A percentile compares a stretch with the other conserved stretches of the same genome.
These are phyloP conservation scores for Zaprionus taronus DNA, from an alignment of 1,140 invertebrate genomes.

Conservation along the genomic window DNA sequence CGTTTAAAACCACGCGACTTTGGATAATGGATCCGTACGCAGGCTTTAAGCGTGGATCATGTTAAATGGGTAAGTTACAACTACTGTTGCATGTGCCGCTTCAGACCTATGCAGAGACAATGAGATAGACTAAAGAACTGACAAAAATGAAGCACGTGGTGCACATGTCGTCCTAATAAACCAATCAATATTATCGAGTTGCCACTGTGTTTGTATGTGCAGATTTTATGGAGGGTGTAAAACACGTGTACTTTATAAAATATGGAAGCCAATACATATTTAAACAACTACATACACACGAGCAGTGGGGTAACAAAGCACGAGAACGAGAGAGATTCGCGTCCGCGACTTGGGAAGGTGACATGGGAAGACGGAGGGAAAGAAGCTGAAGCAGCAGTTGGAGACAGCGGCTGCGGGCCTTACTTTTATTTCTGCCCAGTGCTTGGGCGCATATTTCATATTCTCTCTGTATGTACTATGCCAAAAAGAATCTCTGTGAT, in stretches of 20 bases:
- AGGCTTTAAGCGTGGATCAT: slow-evolving; percentile 64
- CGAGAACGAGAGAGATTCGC: slow-evolving; percentile 1
- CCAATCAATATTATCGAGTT: slow-evolving; percentile 76
- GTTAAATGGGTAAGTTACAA: slow-evolving; percentile 72
- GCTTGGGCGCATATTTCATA: slow-evolving; percentile 39
- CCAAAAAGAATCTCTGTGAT: slow-evolving; percentile 23
- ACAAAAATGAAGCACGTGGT: slow-evolving; percentile 18
- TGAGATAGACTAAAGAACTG: slow-evolving; percentile 1
- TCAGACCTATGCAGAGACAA: slow-evolving; percentile 34
- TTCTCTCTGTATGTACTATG: slow-evolving; percentile 6
- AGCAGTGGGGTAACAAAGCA: neutral
- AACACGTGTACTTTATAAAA: slow-evolving; percentile 77
- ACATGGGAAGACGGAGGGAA: neutral
- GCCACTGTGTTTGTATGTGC: slow-evolving; percentile 14
- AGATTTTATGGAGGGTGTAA: slow-evolving; percentile 45
- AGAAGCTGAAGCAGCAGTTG: neutral
- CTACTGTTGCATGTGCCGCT: neutral
- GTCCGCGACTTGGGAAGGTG: slow-evolving; percentile 10
- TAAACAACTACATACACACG: slow-evolving; percentile 41
- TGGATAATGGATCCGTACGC: slow-evolving; percentile 44
- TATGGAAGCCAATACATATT: slow-evolving; percentile 76
- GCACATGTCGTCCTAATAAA: slow-evolving; percentile 22
- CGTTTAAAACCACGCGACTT: slow-evolving; percentile 46
- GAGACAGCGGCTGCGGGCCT: slow-evolving; percentile 23
- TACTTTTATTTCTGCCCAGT: slow-evolving; percentile 31